Evolutionary conservation across 2,113 vertebrate species (phyloP).

Genomic region (Solea solea): DNA sequence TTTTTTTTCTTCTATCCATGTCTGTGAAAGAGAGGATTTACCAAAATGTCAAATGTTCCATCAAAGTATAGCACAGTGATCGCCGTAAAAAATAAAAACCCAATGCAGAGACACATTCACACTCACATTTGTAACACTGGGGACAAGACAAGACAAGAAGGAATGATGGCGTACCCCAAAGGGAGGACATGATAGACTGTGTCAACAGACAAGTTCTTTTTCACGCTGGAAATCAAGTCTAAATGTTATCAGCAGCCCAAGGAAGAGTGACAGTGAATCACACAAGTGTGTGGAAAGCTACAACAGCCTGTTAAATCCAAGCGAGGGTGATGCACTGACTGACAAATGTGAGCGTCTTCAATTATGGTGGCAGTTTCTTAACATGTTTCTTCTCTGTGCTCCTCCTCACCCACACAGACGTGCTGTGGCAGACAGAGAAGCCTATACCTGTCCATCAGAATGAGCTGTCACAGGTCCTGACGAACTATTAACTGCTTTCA

Average conservation of each 20-base stretch:
- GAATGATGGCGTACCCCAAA: slow-evolving; percentile 9
- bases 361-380: slow-evolving; percentile 41
- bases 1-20: neutral
- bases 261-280: slow-evolving; percentile 16
- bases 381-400: neutral
- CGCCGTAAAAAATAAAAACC: neutral
- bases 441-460: slow-evolving; percentile 24
- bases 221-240: slow-evolving; percentile 18
- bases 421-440: neutral
- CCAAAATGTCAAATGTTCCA: slow-evolving; percentile 16
- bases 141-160: neutral
- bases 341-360: slow-evolving; percentile 33
- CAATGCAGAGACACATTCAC: slow-evolving; percentile 21
- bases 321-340: slow-evolving; percentile 34
- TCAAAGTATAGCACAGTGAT: slow-evolving; percentile 19
- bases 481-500: neutral
- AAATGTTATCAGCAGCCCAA: slow-evolving; percentile 18
- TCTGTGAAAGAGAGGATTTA: slow-evolving; percentile 1
- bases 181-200: slow-evolving; percentile 16
- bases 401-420: slow-evolving; percentile 22
- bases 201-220: neutral
- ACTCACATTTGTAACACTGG: slow-evolving; percentile 1
- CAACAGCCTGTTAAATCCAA: slow-evolving; percentile 32
- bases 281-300: neutral
- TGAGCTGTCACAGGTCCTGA: slow-evolving; percentile 8